Percentiles rank a stretch among this genome's conserved stretches.
Conservation (phyloP, 2,888 invertebrate species). For the Meloe dianella region DNA sequence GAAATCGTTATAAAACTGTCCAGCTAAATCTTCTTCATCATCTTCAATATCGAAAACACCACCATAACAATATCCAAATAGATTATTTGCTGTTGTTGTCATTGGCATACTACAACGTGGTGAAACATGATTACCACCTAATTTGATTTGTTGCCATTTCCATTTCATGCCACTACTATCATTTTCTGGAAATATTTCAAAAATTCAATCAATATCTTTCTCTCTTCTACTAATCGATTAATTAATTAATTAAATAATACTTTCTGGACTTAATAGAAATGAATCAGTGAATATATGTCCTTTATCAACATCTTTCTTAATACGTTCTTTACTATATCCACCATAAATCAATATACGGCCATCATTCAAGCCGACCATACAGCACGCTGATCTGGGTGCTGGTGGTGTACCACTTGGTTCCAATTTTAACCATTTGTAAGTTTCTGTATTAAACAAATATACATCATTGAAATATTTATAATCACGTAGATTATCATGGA, state of each 20-base stretch:
- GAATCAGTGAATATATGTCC: slow-evolving; percentile 76
- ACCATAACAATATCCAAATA: slow-evolving; percentile 80
- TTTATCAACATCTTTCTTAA: slow-evolving; percentile 77
- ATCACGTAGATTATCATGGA: slow-evolving; percentile 85
- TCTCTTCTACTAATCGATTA: background rate
- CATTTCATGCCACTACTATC: slow-evolving; percentile 68
- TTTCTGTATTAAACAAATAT: slow-evolving; percentile 79
- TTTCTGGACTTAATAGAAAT: slow-evolving; percentile 69
- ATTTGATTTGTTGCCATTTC: slow-evolving; percentile 74
- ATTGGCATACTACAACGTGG: slow-evolving; percentile 75
- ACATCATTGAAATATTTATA: slow-evolving; percentile 91
- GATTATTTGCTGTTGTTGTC: slow-evolving; percentile 66
- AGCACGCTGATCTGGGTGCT: slow-evolving; percentile 80
- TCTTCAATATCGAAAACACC: slow-evolving; percentile 86
- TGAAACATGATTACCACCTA: slow-evolving; percentile 68
- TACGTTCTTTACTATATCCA: slow-evolving; percentile 76
- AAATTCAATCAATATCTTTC: background rate
- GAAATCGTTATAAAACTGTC: slow-evolving; percentile 83
- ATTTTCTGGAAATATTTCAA: slow-evolving; percentile 60
- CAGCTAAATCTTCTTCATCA: slow-evolving; percentile 74
- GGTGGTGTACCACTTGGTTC: slow-evolving; percentile 72
- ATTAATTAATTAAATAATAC: slow-evolving; percentile 52
- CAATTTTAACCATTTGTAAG: slow-evolving; percentile 78
- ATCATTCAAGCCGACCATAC: slow-evolving; percentile 70
- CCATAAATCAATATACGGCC: slow-evolving; percentile 75